A percentile compares a stretch with the other conserved stretches of the same genome.
Conservation (phyloP, 2,888 invertebrate genomes). For the Megalurothrips usitatus region DNA sequence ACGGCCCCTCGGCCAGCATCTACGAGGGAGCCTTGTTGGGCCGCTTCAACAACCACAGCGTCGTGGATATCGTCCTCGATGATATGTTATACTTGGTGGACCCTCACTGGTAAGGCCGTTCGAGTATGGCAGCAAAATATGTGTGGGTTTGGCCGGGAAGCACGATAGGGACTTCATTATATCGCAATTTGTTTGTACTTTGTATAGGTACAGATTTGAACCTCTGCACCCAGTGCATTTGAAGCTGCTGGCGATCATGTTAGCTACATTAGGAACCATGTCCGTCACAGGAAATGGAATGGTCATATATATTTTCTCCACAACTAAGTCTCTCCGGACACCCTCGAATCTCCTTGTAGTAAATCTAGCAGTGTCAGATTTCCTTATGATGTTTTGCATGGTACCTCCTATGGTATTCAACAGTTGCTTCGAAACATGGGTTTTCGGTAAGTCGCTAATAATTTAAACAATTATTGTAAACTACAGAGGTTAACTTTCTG, state of each 20-base stretch:
- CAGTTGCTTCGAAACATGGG: constrained; percentile 71
- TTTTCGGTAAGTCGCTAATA: constrained; percentile 46
- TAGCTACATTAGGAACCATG: constrained; percentile 67
- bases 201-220: constrained; percentile 78
- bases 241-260: constrained; percentile 71
- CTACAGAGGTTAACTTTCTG: background rate
- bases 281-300: constrained; percentile 67
- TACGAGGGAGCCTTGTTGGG: constrained; percentile 38
- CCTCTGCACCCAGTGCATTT: constrained; percentile 88
- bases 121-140: background rate
- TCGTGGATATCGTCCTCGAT: constrained; percentile 73
- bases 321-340: constrained; percentile 72
- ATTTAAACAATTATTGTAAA: background rate
- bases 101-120: constrained; percentile 49
- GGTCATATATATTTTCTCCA: constrained; percentile 65
- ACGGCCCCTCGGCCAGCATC: constrained; percentile 18
- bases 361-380: constrained; percentile 87
- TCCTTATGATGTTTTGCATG: constrained; percentile 82
- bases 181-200: background rate
- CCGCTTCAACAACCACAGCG: constrained; percentile 62
- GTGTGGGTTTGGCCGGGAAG: too few relatives aligned
- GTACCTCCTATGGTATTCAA: constrained; percentile 77
- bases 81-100: constrained; percentile 74
- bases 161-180: too few relatives aligned
- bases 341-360: constrained; percentile 88